A percentile compares a stretch with the other conserved stretches of the same genome.
Conservation (phyloP, 2,113 vertebrate genomes). For the Chionodraco myersi region DNA sequence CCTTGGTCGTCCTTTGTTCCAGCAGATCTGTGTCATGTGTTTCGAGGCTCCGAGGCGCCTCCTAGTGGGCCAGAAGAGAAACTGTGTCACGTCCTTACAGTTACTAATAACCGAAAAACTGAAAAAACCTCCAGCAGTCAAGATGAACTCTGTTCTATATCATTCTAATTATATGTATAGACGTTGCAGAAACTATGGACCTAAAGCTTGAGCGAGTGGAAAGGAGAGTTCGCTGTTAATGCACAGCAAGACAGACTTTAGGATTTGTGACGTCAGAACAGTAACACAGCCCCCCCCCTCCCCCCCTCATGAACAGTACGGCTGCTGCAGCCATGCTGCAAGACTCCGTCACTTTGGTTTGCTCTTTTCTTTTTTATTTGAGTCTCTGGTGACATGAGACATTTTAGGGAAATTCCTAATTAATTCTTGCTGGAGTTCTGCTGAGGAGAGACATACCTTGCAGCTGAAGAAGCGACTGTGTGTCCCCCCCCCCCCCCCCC, state of each 20-base stretch:
- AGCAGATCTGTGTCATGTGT: conserved; percentile 76
- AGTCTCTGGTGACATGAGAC: conserved; percentile 70
- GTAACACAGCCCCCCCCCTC: conserved; percentile 47
- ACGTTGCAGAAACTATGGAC: conserved; percentile 80
- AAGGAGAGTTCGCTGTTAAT: conserved; percentile 46
- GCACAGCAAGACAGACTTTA: conserved; percentile 61
- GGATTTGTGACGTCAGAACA: conserved; percentile 67
- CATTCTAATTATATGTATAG: conserved; percentile 84
- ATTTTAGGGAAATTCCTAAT: conserved; percentile 68
- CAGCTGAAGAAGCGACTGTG: conserved; percentile 52
- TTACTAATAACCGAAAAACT: conserved; percentile 73
- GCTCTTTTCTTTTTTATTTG: conserved; percentile 51
- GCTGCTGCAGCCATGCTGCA: conserved; percentile 50
- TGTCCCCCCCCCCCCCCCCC: conserved; percentile 36
- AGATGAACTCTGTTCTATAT: conserved; percentile 78
- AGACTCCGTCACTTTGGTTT: conserved; percentile 58
- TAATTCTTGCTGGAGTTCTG: conserved; percentile 67
- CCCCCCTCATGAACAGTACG: conserved; percentile 56
- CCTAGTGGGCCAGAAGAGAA: conserved; percentile 62
- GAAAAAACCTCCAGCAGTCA: conserved; percentile 74
- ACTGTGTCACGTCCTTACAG: conserved; percentile 67
- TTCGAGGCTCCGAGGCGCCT: conserved; percentile 62
- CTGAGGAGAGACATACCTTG: conserved; percentile 60
- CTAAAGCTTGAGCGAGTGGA: conserved; percentile 63
- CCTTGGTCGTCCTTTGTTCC: conserved; percentile 68